phyloP scores from a whole-genome alignment of 2,113 vertebrate species.

The Mus musculus region DNA sequence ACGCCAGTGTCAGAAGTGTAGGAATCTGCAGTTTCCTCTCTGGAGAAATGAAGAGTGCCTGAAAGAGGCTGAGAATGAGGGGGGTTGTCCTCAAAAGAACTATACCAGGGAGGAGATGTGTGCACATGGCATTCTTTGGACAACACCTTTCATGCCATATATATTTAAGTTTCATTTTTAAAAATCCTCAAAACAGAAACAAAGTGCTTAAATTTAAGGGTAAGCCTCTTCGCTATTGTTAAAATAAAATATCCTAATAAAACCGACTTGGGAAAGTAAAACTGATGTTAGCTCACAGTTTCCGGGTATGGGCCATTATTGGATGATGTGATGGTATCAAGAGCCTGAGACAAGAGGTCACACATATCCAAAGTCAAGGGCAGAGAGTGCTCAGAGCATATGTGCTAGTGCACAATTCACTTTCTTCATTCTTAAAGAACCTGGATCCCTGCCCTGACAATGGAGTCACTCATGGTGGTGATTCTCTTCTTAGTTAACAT shows the following conservation, averaged over 20 bases:
- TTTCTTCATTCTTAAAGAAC: neutral
- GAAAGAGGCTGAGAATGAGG: neutral
- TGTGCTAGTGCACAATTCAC: neutral
- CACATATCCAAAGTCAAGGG: neutral
- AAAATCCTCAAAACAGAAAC: neutral
- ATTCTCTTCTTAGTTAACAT: neutral
- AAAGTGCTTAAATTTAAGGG: neutral
- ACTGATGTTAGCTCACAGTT: neutral
- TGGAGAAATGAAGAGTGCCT: neutral
- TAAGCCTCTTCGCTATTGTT: neutral
- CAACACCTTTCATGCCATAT: no score
- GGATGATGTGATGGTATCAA: neutral
- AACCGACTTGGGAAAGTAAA: neutral
- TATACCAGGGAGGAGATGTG: no score
- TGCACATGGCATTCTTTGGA: neutral
- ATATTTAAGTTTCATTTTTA: neutral
- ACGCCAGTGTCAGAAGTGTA: neutral
- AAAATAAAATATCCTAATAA: neutral
- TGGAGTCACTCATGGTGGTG: neutral
- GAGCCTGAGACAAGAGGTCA: neutral
- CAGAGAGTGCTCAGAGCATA: neutral
- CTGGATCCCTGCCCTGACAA: neutral
- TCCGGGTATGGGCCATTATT: neutral
- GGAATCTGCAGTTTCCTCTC: neutral
- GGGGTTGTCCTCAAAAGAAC: neutral